Percentiles rank a stretch among this genome's conserved stretches.
Evolutionary conservation across 2,888 invertebrate species (phyloP).

Genomic region (Digitonthophagus gazella): DNA sequence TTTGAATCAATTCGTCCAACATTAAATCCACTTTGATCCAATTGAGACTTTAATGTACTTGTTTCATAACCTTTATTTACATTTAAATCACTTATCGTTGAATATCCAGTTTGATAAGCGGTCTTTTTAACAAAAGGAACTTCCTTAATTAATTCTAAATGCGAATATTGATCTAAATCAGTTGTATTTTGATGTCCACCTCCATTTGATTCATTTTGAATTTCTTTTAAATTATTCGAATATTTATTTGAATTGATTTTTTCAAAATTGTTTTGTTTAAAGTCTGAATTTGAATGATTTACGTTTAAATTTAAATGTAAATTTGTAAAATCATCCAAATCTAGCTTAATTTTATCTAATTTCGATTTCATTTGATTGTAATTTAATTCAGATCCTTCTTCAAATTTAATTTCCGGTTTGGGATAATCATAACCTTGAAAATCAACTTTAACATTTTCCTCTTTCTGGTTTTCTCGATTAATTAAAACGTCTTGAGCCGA

Average conservation of each 20-base stretch:
- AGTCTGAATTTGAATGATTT: no score
- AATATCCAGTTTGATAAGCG: conserved; percentile 43
- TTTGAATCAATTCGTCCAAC: no score
- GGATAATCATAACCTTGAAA: conserved; percentile 30
- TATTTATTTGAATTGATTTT: no score
- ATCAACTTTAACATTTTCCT: conserved; percentile 49
- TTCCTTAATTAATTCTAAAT: conserved; percentile 40
- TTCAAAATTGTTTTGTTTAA: no score
- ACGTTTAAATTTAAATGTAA: no score
- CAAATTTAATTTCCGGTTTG: conserved; percentile 26
- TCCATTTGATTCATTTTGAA: no score
- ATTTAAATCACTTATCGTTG: no score
- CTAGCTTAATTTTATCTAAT: not conserved
- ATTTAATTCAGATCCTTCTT: conserved; percentile 20
- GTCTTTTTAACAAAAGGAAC: conserved; percentile 44
- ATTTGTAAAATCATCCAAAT: no score
- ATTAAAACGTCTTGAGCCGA: conserved; percentile 19
- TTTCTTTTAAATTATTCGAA: no score
- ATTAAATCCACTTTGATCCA: not conserved
- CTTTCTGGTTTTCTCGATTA: conserved; percentile 33
- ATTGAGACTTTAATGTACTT: not conserved
- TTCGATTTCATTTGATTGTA: not conserved
- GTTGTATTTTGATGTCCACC: no score
- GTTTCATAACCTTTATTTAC: not conserved
- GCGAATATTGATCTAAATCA: no score